Evolutionary conservation across 2,113 vertebrate genomes (phyloP).

Genomic region (Ia io): DNA sequence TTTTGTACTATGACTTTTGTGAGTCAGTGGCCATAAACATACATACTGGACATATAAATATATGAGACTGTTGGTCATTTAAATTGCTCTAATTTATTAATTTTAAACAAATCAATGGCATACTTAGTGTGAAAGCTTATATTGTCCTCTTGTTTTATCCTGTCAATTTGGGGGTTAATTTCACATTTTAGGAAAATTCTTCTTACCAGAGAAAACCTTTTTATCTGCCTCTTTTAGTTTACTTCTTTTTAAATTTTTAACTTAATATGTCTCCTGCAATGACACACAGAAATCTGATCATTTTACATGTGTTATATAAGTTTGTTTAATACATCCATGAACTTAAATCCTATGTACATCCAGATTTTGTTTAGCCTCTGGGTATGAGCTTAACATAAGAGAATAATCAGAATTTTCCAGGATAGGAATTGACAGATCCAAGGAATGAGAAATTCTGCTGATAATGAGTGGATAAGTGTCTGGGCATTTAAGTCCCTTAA

Average conservation of each 20-base stretch:
- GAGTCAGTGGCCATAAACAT: background rate
- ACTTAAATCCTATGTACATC: background rate
- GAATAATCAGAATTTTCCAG: slow-evolving; percentile 16
- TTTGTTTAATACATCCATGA: background rate
- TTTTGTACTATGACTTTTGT: background rate
- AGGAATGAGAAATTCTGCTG: background rate
- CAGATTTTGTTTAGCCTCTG: slow-evolving; percentile 17
- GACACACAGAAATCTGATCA: background rate
- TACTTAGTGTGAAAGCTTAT: background rate
- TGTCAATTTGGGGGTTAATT: slow-evolving; percentile 13
- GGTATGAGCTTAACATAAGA: background rate
- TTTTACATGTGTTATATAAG: background rate
- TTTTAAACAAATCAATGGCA: slow-evolving; percentile 11
- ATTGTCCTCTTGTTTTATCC: background rate
- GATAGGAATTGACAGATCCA: background rate
- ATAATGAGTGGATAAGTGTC: background rate
- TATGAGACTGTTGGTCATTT: background rate
- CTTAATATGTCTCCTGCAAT: slow-evolving; percentile 34
- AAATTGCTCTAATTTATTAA: background rate
- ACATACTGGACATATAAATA: background rate
- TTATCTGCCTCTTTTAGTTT: background rate
- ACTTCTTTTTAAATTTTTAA: slow-evolving; percentile 6
- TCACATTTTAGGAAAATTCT: slow-evolving; percentile 2
- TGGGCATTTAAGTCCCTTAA: background rate
- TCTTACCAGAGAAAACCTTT: background rate